Evolutionary conservation across 2,113 vertebrate genomes (phyloP), one percentile per base, ranked within the genome.

Genomic region (Tricholaema leucomelas): DNA sequence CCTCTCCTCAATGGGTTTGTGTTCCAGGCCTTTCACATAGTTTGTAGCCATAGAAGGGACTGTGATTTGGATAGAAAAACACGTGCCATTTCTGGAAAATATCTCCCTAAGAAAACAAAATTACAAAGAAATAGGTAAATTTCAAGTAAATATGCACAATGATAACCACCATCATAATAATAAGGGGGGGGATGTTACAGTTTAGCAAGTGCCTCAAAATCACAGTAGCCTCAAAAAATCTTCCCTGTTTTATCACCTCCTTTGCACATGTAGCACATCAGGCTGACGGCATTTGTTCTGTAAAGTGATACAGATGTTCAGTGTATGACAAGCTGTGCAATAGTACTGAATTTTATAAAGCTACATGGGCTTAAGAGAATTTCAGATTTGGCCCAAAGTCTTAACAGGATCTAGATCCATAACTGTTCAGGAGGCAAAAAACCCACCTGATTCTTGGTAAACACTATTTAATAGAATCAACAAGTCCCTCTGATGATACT

Each of bases 21-120:
- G n/a, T n/a, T n/a, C n/a, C n/a, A n/a, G n/a, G n/a, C n/a, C n/a
- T n/a, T n/a, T n/a, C n/a, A n/a, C n/a, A n/a, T 80, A 92, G 88
- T 90, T 73, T 95, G n/a, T 86, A 93, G 73, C 76, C 76, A 87
- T 48, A 42, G 56, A 88, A 96, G 72, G 28, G 46, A 74, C n/a
- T 66, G 14, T 64, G 76, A 81, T 74, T 94, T 90, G 25, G 75
- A 50, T 12, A 24, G 24, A 48, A 21, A 48, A 21, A 48, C 16
- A 84, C 21, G 28, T 88, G 35, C 74, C 94, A 94, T 94, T 93
- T 91, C 36, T 83, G 81, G 35, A 97, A 92, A 94, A 94, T 88
- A 58, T n/a, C 4, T n/a, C 20, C 75, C 38, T 91, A 85, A 66
- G 58, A 86, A 88, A 77, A 88, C 19, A 92, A 93, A 83, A n/a